Base-by-base conservation (phyloP, 2,113 vertebrate species). In the Peromyscus maniculatus region DNA sequence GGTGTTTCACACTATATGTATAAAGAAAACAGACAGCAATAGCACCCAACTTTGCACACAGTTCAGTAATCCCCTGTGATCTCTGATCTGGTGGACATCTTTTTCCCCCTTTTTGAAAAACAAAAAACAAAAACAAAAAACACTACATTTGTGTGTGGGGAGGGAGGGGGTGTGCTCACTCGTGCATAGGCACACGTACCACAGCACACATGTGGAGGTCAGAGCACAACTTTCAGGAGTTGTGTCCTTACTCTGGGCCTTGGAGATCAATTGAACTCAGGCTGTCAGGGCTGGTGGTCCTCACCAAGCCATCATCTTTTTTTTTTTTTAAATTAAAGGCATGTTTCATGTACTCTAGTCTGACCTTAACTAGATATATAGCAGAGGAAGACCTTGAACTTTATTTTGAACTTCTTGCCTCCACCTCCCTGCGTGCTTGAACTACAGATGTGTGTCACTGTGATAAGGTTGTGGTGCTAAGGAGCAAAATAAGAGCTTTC, bases 11-110 rank as follows among this genome's bases (percentile, higher is more conserved):
- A 83, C 79, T 69, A 92, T 49, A 59, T 52, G 13, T 69, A 69
- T 64, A 15, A 64, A 91, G 78, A 91, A 93, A 59, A 33, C 12
- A 72, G 55, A 78, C 43, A 80, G 84, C 91, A 71, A 57, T 24
- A 80, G 26, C 26, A 59, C 26, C 17, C 39, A 22, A 77, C 43
- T 67, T 86, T 49, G 31, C 31, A 69, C 46, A 55, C 4, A 43
- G 39, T 77, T 87, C 49, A 52, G 26, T 64, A 31, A 75, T 80
- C 90, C 13, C 55, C 52, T 87, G 31, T 43, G 80, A 33, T 52
- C 67, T 96, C 83, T 66, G 59, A 78, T 62, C 87, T 67, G 36
- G n/a, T 92, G 90, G 52, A 94, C 9, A 96, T 7, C 7, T 66
- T 26, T 36, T 43, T 59, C 64, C 64, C 12, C 16, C 43, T 57